Evolutionary conservation across 2,113 vertebrate genomes (phyloP).

Genomic region (Thunnus maccoyii): DNA sequence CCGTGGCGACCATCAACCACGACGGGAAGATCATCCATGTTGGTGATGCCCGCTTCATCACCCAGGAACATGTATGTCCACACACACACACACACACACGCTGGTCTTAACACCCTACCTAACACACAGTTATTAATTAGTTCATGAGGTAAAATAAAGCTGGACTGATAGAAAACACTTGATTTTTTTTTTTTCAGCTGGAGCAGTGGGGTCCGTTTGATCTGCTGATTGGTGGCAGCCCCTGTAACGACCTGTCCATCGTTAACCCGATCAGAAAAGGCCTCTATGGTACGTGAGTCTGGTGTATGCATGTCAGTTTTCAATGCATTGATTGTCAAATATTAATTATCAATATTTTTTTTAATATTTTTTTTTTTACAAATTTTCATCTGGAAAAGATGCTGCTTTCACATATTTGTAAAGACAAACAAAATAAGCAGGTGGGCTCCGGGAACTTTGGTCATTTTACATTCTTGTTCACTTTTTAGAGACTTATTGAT

Average conservation of each 20-base stretch:
- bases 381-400: no score
- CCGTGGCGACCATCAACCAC: conserved; percentile 85
- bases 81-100: not conserved
- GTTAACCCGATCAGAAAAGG: conserved; percentile 92
- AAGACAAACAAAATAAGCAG: no score
- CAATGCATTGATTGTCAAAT: no score
- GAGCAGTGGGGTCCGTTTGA: conserved; percentile 95
- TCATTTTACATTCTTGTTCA: no score
- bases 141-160: no score
- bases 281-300: conserved; percentile 87
- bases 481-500: no score
- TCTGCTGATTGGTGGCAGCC: conserved; percentile 95
- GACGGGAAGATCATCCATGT: conserved; percentile 90
- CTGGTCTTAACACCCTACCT: no score
- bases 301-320: not conserved
- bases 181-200: not conserved
- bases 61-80: conserved; percentile 85
- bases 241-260: conserved; percentile 92
- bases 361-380: no score
- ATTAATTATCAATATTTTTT: no score
- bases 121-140: no score
- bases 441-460: no score
- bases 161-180: not conserved
- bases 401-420: no score
- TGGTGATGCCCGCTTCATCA: conserved; percentile 88